Conservation (phyloP, 2,113 vertebrate genomes). For the Leucoraja erinaceus region DNA sequence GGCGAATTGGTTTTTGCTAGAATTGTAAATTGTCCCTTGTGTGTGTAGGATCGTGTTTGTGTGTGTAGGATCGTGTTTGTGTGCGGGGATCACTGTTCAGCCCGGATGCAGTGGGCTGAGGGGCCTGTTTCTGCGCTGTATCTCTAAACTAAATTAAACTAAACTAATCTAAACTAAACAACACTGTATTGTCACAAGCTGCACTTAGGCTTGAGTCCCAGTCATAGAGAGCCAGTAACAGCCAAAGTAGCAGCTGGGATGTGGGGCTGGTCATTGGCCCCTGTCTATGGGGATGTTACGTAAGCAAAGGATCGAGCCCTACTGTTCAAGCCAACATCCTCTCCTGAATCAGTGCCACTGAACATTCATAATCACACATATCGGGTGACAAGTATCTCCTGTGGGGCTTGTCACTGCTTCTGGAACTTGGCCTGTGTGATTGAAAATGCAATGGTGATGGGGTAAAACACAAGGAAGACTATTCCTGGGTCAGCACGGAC, state of each 20-base stretch:
- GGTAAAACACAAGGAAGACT: too few relatives aligned
- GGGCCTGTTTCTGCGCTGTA: too few relatives aligned
- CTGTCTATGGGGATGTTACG: not conserved
- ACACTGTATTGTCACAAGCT: not conserved
- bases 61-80: too few relatives aligned
- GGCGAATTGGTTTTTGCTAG: too few relatives aligned
- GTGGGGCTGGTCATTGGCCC: not conserved
- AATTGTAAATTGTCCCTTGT: too few relatives aligned
- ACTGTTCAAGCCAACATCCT: not conserved
- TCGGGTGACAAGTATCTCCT: not conserved
- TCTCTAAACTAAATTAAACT: too few relatives aligned
- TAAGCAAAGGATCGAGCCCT: not conserved
- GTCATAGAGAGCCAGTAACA: not conserved
- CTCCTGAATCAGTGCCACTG: not conserved
- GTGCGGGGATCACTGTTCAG: too few relatives aligned
- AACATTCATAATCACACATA: not conserved
- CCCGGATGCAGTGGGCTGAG: too few relatives aligned
- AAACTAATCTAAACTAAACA: not conserved
- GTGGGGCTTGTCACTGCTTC: not conserved
- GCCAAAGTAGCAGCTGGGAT: not conserved
- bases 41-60: too few relatives aligned
- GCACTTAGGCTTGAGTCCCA: not conserved
- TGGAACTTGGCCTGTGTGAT: not conserved
- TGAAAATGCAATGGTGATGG: too few relatives aligned
- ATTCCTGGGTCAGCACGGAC: too few relatives aligned